phyloP scores from a whole-genome alignment of 2,888 invertebrate species.

The Drosophila mettleri region DNA sequence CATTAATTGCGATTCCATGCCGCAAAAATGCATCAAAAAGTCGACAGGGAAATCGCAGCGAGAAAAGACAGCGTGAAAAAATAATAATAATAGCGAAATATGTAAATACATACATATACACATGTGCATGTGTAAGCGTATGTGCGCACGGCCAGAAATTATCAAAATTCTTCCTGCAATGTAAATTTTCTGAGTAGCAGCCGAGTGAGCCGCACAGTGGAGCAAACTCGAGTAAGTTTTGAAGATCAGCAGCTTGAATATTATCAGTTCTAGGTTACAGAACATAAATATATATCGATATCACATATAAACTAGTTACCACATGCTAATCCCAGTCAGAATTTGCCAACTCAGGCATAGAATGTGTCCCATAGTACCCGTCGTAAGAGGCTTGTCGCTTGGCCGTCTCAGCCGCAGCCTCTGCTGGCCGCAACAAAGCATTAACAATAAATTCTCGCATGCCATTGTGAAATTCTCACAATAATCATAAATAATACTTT shows the following conservation, averaged over 20 bases:
- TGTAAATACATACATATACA: not conserved
- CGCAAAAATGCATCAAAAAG: slow-evolving; percentile 34
- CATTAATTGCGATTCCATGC: slow-evolving; percentile 54
- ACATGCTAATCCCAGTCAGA: not conserved
- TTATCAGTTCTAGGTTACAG: no score
- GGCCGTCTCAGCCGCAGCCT: slow-evolving; percentile 31
- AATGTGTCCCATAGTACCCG: slow-evolving; percentile 27
- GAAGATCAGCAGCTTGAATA: no score
- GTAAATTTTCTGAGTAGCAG: slow-evolving; percentile 14
- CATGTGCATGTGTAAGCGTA: not conserved
- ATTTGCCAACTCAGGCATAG: slow-evolving; percentile 1
- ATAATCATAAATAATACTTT: slow-evolving; percentile 82
- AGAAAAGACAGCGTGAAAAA: slow-evolving; percentile 23
- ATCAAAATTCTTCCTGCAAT: slow-evolving; percentile 27
- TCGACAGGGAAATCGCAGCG: slow-evolving; percentile 2
- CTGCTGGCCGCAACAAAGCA: slow-evolving; percentile 54
- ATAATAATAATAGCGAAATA: slow-evolving; percentile 11
- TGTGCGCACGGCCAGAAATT: slow-evolving; percentile 23
- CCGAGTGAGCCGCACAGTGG: slow-evolving; percentile 32
- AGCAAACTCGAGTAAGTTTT: not conserved
- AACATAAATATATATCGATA: no score
- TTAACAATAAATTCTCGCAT: slow-evolving; percentile 82
- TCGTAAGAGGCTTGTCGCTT: slow-evolving; percentile 27
- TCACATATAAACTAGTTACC: no score
- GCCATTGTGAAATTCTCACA: slow-evolving; percentile 83